Conservation (phyloP, 1,140 invertebrate genomes). For the Philotrypesis tridentata region DNA sequence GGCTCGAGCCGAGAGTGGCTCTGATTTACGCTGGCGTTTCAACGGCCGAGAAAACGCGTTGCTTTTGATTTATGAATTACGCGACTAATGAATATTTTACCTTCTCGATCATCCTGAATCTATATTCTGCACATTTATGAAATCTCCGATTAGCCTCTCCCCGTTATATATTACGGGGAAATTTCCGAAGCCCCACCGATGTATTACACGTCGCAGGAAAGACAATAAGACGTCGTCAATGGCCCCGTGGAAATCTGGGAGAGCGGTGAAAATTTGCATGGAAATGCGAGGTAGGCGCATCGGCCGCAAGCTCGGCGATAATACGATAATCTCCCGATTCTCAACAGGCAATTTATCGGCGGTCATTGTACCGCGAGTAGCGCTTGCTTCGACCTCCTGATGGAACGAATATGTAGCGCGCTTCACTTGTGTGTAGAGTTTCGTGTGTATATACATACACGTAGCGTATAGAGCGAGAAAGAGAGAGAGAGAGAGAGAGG, state of each 20-base stretch:
- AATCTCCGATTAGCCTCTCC: too few species aligned
- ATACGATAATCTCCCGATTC: constrained; percentile 27
- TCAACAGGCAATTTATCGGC: constrained; percentile 28
- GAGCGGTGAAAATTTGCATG: background rate
- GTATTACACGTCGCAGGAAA: too few species aligned
- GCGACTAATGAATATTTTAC: background rate
- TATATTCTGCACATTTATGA: too few species aligned
- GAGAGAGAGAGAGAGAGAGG: background rate
- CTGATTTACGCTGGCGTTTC: background rate
- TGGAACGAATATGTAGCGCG: constrained; percentile 1
- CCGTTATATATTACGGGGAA: too few species aligned
- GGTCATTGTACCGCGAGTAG: constrained; percentile 14
- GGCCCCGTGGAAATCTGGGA: too few species aligned
- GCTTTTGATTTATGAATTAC: background rate
- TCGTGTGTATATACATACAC: background rate
- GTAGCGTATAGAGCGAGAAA: background rate
- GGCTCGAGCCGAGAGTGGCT: too few species aligned
- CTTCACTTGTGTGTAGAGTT: background rate
- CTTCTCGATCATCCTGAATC: too few species aligned
- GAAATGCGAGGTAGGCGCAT: background rate
- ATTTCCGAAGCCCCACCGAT: too few species aligned
- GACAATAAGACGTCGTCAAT: too few species aligned
- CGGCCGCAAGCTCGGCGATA: background rate
- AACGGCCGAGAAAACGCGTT: background rate
- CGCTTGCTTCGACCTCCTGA: constrained; percentile 1